Base-by-base conservation (phyloP, 2,888 invertebrate genomes). In the Drosophila helvetica region DNA sequence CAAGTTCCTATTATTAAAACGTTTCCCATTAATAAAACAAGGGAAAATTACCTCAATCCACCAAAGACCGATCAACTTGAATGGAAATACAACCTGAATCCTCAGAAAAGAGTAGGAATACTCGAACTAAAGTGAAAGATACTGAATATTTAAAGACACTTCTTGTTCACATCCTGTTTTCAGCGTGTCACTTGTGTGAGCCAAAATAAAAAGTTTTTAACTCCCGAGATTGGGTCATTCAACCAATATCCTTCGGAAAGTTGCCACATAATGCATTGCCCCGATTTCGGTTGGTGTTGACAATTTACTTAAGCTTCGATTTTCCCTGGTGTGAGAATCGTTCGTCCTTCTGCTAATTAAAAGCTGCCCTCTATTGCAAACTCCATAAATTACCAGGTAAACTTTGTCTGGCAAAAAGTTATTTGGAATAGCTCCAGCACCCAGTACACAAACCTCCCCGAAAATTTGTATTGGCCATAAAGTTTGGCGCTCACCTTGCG, bases 391-490 rank as follows among this genome's bases (percentile, higher is more conserved):
- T 71, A 57, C 43, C 63, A 54, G 54, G 71, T 10, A 71, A 66
- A 66, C 66, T 66, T 66, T 66, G 66, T 51, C 67, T 30, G 56
- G 19, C 27, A 10, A 38, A 66, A 67, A 67, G 56, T 66, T 57
- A 50, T 33, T 56, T 46, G 19, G 57, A 51, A 56, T 66, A 43
- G 17, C 52, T 30, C 15, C 19, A 38, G 19, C 46, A 17, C 47
- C 22, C 62, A 38, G 56, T 25, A n/a, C 50, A 43, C 12, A 38
- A 38, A 15, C 0, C 33, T 10, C 15, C 38, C 38, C 15, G 22
- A 38, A 38, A 59, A 42, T 77, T 81, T 86, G 78, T 80, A 74
- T 74, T 74, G 57, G 50, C 53, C 52, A 74, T 80, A 70, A 82
- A 77, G 46, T 71, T 73, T 53, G 56, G 59, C 71, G 58, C 57